Evolutionary conservation across 2,113 vertebrate species (phyloP).

Genomic region (Clarias gariepinus): DNA sequence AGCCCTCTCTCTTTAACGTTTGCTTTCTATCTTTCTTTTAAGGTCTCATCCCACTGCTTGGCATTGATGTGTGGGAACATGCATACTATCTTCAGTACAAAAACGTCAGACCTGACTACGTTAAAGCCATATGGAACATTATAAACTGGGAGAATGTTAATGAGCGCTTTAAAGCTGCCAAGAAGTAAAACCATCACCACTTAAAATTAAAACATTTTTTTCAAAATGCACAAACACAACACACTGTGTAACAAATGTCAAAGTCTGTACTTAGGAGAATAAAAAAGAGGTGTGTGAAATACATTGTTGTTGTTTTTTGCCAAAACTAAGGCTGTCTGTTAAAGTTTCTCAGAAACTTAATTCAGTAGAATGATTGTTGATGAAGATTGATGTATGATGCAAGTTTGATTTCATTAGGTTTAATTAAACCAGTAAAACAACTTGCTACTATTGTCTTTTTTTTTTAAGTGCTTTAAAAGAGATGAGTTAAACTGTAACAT

Average conservation of each 20-base stretch:
- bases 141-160: conserved; percentile 93
- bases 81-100: conserved; percentile 99
- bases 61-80: conserved; percentile 98
- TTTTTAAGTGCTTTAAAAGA: neutral
- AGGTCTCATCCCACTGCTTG: conserved; percentile 94
- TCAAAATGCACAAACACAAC: conserved; percentile 18
- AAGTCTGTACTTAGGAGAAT: neutral
- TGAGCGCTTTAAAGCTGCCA: conserved; percentile 81
- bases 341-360: neutral
- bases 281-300: neutral
- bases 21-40: neutral
- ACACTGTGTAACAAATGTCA: neutral
- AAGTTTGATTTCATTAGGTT: conserved; percentile 26
- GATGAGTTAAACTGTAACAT: neutral
- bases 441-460: neutral
- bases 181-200: conserved; percentile 74
- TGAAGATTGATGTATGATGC: neutral
- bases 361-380: neutral
- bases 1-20: neutral
- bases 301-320: neutral
- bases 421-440: conserved; percentile 48
- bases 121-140: conserved; percentile 97
- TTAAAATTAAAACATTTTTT: neutral
- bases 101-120: conserved; percentile 94
- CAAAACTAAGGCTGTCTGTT: neutral